Evolutionary conservation across 2,888 invertebrate genomes (phyloP).

Genomic region (Lepidochrysops patricia): DNA sequence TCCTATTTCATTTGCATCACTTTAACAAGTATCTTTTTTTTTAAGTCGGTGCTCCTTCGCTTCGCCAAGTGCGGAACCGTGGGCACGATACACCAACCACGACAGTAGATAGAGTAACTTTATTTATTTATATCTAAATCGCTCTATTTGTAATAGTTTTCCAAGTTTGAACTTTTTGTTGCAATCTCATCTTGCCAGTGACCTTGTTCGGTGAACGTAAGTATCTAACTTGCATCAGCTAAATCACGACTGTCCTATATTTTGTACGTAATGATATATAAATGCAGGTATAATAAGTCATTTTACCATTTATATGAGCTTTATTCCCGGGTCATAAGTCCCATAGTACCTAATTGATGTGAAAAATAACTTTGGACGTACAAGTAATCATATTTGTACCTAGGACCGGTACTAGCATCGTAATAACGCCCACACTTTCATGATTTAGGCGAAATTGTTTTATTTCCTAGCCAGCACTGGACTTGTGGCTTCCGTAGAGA

Average conservation of each 20-base stretch:
- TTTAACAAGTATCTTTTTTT: no score
- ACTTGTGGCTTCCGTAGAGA: neutral
- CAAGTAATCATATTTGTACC: neutral
- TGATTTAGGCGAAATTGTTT: neutral
- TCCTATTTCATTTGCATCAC: no score
- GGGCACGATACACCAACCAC: no score
- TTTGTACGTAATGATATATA: conserved; percentile 10
- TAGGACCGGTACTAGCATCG: neutral
- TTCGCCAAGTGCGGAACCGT: no score
- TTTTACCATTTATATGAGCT: no score
- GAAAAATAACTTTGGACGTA: no score
- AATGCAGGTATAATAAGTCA: neutral
- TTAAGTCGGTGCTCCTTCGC: no score
- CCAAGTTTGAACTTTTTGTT: neutral
- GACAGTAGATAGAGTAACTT: no score
- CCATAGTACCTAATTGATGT: no score
- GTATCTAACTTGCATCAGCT: conserved; percentile 26
- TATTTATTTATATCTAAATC: no score
- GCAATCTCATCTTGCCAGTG: conserved; percentile 29
- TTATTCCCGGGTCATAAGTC: no score
- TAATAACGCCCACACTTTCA: neutral
- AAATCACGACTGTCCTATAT: conserved; percentile 32
- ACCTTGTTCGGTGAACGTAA: conserved; percentile 54
- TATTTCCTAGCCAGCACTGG: neutral
- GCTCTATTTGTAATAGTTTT: neutral